Evolutionary conservation across 2,113 vertebrate genomes (phyloP), one percentile per base, ranked within the genome.

Genomic region (Acanthochromis polyacanthus): DNA sequence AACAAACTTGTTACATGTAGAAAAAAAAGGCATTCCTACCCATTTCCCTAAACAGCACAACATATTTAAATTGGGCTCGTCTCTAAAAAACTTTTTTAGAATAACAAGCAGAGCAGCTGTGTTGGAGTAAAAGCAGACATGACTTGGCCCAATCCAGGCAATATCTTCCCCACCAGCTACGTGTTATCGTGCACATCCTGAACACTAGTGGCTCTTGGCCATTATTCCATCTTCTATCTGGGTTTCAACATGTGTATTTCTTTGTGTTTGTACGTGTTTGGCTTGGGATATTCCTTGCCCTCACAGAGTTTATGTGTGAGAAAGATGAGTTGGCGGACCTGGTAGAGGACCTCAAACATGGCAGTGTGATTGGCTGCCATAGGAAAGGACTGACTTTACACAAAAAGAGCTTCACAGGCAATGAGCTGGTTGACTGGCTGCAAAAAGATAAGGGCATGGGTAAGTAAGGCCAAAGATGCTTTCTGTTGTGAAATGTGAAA

Each of bases 381-480:
- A 88, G 92, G 79, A 91, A 64, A 61, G 82, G 92, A 11, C 86
- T 95, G 87, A 92, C 82, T 64, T 20, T 91, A 11, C 84, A 82
- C 88, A 93, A 85, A 87, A 92, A 92, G 82, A 93, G 90, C 87
- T 94, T 95, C 90, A 88, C 88, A 50, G 87, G 88, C 55, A 72
- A 59, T 56, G 78, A 94, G 69, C 83, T 95, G 83, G 64, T 94
- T 83, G 82, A 84, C 69, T 94, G 90, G 93, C 84, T 94, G 81
- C 84, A 89, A 60, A 89, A 48, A 61, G 69, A 91, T 36, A 93
- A 90, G 88, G 84, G 82, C 38, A 69, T 93, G 79, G 91, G 93
- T 92, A 90, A 92, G 94, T 90, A 81, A 71, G 80, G 71, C 70
- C 23, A 46, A 12, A 28, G 61, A 53, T 9, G 32, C 48, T 15